Percentiles rank a stretch among this genome's conserved stretches.
phyloP scores from a whole-genome alignment of 2,888 invertebrate genomes.

The Ennomos quercinarius region DNA sequence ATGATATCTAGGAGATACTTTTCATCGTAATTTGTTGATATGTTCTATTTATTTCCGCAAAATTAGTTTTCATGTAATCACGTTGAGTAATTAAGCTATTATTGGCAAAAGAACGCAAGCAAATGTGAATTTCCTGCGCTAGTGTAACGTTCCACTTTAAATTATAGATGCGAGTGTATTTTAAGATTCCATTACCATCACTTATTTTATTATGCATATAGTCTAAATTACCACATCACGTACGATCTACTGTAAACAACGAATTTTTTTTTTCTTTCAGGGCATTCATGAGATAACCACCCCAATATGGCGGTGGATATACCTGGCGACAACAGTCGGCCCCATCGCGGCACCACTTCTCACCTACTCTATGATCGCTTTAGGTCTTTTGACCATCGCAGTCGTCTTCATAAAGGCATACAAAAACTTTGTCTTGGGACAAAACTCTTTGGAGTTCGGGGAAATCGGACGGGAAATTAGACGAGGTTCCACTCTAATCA shows the following conservation, averaged over 20 bases:
- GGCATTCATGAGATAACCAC: constrained; percentile 92
- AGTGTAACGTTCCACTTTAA: too few relatives aligned
- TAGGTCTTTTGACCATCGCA: constrained; percentile 88
- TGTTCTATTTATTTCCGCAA: too few relatives aligned
- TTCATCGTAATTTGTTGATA: too few relatives aligned
- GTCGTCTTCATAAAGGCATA: constrained; percentile 90
- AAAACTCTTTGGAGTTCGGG: constrained; percentile 89
- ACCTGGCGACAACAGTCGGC: constrained; percentile 91
- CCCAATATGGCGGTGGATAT: constrained; percentile 92
- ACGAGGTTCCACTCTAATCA: constrained; percentile 85
- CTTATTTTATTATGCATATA: too few relatives aligned
- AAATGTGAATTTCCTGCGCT: too few relatives aligned
- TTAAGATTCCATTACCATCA: too few relatives aligned
- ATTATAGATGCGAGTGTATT: too few relatives aligned
- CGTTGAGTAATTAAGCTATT: too few relatives aligned
- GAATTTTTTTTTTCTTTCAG: constrained; percentile 57
- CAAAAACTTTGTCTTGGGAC: constrained; percentile 89
- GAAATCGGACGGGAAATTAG: constrained; percentile 91
- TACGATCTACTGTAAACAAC: neutral
- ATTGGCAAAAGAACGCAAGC: too few relatives aligned
- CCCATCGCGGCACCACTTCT: constrained; percentile 89
- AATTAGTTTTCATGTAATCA: too few relatives aligned
- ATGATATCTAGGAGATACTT: too few relatives aligned
- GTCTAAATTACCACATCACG: too few relatives aligned
- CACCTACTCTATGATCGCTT: constrained; percentile 89